Evolutionary conservation across 2,113 vertebrate species (phyloP).

Genomic region (Thalassarche chlororhynchos): DNA sequence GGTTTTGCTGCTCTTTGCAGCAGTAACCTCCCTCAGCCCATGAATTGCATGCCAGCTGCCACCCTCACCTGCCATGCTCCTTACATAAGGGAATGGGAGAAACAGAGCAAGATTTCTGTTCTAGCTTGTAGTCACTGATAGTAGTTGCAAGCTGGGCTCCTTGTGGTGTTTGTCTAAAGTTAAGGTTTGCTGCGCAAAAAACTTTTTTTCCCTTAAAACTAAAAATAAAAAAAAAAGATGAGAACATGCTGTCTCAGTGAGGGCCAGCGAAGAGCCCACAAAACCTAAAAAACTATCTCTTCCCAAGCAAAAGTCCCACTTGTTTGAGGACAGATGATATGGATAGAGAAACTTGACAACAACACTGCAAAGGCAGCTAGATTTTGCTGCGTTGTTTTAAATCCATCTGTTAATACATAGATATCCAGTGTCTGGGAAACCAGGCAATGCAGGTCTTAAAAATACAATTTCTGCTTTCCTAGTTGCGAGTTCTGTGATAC

Average conservation of each 20-base stretch:
- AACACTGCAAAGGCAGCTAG: not conserved
- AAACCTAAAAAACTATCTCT: not conserved
- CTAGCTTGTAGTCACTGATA: not conserved
- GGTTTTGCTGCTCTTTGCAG: not conserved
- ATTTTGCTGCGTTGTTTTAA: not conserved
- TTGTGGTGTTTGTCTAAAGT: not conserved
- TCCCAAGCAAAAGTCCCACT: not conserved
- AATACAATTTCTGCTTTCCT: not conserved
- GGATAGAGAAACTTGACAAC: not conserved
- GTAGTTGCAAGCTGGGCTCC: not conserved
- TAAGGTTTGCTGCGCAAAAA: not conserved
- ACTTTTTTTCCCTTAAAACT: not conserved
- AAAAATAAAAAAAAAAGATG: not conserved
- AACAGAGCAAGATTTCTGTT: not conserved
- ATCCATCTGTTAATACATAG: not conserved
- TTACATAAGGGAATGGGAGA: not conserved
- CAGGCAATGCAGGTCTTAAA: not conserved
- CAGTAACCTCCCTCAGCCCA: not conserved
- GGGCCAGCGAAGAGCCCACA: not conserved
- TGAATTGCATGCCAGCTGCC: not conserved
- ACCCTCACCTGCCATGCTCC: not conserved
- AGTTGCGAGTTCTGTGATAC: not conserved
- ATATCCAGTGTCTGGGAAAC: not conserved
- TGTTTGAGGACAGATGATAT: not conserved
- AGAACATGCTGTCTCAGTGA: not conserved